Conservation (phyloP, 2,113 vertebrate genomes). For the Plecturocebus donacophilus region DNA sequence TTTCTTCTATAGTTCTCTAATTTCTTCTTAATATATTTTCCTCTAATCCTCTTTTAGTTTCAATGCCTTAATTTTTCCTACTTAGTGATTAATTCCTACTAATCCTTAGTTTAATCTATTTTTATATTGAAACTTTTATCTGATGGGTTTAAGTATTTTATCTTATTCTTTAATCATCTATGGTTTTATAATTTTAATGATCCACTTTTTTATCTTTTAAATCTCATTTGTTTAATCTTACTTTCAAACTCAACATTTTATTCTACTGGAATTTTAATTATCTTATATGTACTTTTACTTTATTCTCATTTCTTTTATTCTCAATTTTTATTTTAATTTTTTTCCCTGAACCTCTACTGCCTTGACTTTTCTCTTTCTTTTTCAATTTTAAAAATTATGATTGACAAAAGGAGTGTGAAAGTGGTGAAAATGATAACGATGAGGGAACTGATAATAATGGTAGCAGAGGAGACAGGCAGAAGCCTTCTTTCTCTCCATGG, state of each 20-base stretch:
- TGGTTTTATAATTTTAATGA: slow-evolving; percentile 67
- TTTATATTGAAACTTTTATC: slow-evolving; percentile 70
- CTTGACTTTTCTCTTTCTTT: background rate
- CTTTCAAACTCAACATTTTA: slow-evolving; percentile 55
- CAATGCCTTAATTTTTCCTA: slow-evolving; percentile 64
- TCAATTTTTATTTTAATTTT: background rate
- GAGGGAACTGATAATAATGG: background rate
- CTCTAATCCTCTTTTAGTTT: slow-evolving; percentile 64
- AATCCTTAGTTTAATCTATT: slow-evolving; percentile 63
- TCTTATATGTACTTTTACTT: background rate
- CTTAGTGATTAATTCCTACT: slow-evolving; percentile 67
- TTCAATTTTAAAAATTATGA: background rate
- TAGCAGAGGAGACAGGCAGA: background rate
- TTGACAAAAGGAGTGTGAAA: background rate
- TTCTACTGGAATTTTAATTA: slow-evolving; percentile 49
- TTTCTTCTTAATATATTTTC: slow-evolving; percentile 50
- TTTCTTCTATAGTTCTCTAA: slow-evolving; percentile 42
- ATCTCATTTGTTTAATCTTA: slow-evolving; percentile 61
- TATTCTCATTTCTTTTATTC: background rate
- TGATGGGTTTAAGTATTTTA: slow-evolving; percentile 57
- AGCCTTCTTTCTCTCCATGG: background rate
- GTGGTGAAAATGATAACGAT: background rate
- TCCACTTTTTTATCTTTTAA: slow-evolving; percentile 60
- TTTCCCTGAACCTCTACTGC: background rate
- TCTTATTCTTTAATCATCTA: slow-evolving; percentile 62